Base-by-base conservation (phyloP, 2,797 vertebrate species). In the Arnoldichthys spilopterus region DNA sequence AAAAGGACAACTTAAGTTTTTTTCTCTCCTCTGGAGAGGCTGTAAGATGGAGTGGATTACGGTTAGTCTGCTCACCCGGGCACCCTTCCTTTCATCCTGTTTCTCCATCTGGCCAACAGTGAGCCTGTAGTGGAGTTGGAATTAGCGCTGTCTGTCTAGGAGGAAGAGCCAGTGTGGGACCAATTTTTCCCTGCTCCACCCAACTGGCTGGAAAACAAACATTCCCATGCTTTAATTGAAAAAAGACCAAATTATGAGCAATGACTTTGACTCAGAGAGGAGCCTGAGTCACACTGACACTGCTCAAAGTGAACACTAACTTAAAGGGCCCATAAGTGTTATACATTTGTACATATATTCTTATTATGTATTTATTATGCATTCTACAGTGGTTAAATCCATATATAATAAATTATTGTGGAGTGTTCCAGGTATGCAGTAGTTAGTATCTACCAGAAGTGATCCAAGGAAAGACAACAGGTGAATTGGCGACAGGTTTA, bases 81-180 rank as follows among this genome's bases (percentile, higher is more conserved):
- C 73, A 24, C 40, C 34, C 16, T 53, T 73, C 40, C 76, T 81
- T 84, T 87, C 73, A 82, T 86, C 80, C 72, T 67, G 59, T 73
- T 56, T n/a, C 76, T 79, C 77, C 79, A 80, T 86, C 83, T 86
- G 79, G 34, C 53, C n/a, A 30, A 64, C 74, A 62, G 53, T 53
- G 54, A 74, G 70, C 59, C 26, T 59, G 66, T 30, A 58, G 68
- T 45, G 68, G 62, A 79, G 54, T 63, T 62, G 58, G 64, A 82
- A 77, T 79, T 37, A 76, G 62, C 73, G 51, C 53, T n/a, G 72
- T 72, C 59, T 76, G 71, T 73, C 51, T 72, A 24, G 59, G 62
- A 67, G 58, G 43, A 76, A 6, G 32, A 77, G 77, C 58, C 54
- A 68, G 62, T 56, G 77, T 43, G 34, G 49, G 70, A 28, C 76